A percentile compares a stretch with the other conserved stretches of the same genome.
Conservation (phyloP, 1,140 invertebrate species). For the Ephestia elutella region DNA sequence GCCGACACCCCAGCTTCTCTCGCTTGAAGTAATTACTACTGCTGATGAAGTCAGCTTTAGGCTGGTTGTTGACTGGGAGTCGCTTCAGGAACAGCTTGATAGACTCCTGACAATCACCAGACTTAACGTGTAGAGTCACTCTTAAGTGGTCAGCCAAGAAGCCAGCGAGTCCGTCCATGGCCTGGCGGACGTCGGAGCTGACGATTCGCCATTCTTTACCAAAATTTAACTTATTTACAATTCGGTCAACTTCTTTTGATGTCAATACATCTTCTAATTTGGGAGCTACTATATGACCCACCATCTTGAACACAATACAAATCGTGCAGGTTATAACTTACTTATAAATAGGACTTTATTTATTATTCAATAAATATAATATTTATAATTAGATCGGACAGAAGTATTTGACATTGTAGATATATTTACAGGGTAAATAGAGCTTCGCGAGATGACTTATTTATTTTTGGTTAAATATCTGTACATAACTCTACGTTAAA, state of each 20-base stretch:
- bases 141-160: conserved; percentile 52
- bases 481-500: no score
- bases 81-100: conserved; percentile 8
- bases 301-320: neutral
- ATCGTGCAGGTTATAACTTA: neutral
- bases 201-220: conserved; percentile 23
- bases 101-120: neutral
- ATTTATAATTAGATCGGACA: neutral
- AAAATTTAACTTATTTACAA: conserved; percentile 24
- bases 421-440: neutral
- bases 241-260: conserved; percentile 33
- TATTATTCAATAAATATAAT: no score
- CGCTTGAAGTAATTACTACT: conserved; percentile 35
- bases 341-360: neutral
- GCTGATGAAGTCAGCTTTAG: conserved; percentile 47
- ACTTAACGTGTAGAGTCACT: conserved; percentile 26
- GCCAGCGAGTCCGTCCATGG: conserved; percentile 36
- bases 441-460: neutral
- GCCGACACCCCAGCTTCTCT: conserved; percentile 35
- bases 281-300: neutral
- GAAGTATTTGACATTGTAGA: neutral
- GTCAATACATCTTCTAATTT: conserved; percentile 27
- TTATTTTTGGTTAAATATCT: neutral
- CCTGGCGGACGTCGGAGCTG: conserved; percentile 27
- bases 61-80: conserved; percentile 6